Evolutionary conservation across 2,888 invertebrate genomes (phyloP).

Genomic region (Augochlorella aurata): DNA sequence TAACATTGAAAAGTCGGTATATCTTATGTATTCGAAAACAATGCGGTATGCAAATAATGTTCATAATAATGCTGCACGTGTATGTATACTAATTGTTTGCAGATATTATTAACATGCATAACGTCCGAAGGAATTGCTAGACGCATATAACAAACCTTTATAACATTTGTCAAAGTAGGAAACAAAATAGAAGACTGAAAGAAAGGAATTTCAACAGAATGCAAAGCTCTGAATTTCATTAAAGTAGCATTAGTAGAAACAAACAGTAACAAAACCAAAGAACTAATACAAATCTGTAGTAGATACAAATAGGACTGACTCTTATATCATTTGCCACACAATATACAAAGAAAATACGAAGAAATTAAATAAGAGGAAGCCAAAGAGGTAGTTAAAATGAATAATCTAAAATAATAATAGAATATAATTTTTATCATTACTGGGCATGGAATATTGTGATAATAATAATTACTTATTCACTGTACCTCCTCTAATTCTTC

Average conservation of each 20-base stretch:
- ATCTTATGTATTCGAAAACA: conserved; percentile 6
- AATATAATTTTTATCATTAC: neutral
- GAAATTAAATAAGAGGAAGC: conserved; percentile 32
- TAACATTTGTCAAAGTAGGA: conserved; percentile 32
- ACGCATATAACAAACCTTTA: conserved; percentile 41
- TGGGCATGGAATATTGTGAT: neutral
- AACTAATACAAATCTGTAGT: conserved; percentile 15
- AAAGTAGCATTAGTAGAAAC: conserved; percentile 48
- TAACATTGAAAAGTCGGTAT: conserved; percentile 4
- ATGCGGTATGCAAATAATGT: conserved; percentile 17
- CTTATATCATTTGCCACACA: conserved; percentile 2
- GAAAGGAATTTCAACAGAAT: conserved; percentile 22
- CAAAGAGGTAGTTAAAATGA: conserved; percentile 34
- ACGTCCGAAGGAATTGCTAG: conserved; percentile 17
- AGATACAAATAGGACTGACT: neutral
- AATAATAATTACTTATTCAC: conserved; percentile 3
- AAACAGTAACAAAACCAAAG: conserved; percentile 34
- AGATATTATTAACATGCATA: conserved; percentile 50
- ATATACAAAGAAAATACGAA: conserved; percentile 20
- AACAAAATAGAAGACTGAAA: conserved; percentile 41
- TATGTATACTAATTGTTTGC: conserved; percentile 38
- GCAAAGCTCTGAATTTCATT: conserved; percentile 37
- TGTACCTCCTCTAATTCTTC: conserved; percentile 46
- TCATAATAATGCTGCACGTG: conserved; percentile 21
- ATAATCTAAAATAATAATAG: neutral